Evolutionary conservation across 2,797 vertebrate species (phyloP).

Genomic region (Aplochiton taeniatus): DNA sequence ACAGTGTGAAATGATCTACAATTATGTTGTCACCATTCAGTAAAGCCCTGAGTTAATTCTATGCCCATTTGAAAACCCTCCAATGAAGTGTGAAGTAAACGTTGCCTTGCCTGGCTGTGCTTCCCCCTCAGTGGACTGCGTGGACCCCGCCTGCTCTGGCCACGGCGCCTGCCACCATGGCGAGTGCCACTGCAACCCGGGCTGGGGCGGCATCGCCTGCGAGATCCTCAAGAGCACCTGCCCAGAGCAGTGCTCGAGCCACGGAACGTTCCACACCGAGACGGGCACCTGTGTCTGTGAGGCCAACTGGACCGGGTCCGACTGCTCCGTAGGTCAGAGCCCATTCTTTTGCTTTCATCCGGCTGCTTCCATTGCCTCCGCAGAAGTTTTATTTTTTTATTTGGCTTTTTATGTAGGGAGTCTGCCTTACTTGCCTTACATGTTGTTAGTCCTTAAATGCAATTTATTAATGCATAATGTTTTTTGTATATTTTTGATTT

Average conservation of each 20-base stretch:
- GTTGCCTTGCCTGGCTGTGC: constrained; percentile 19
- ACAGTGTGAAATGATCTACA: no score
- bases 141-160: constrained; percentile 89
- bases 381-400: background rate
- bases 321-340: constrained; percentile 91
- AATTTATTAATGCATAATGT: no score
- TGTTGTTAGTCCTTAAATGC: no score
- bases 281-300: constrained; percentile 90
- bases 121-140: constrained; percentile 83
- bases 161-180: constrained; percentile 93
- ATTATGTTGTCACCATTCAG: no score
- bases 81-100: constrained; percentile 37
- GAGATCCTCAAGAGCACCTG: constrained; percentile 93
- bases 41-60: no score
- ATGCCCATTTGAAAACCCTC: no score
- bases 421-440: no score
- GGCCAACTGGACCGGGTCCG: constrained; percentile 90
- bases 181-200: constrained; percentile 93
- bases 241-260: constrained; percentile 94
- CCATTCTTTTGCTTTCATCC: background rate
- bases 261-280: constrained; percentile 90
- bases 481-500: no score
- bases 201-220: constrained; percentile 92
- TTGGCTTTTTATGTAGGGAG: background rate
- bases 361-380: no score